Evolutionary conservation across 2,888 invertebrate genomes (phyloP), one percentile per base, ranked within the genome.

Genomic region (Adineta ricciae): DNA sequence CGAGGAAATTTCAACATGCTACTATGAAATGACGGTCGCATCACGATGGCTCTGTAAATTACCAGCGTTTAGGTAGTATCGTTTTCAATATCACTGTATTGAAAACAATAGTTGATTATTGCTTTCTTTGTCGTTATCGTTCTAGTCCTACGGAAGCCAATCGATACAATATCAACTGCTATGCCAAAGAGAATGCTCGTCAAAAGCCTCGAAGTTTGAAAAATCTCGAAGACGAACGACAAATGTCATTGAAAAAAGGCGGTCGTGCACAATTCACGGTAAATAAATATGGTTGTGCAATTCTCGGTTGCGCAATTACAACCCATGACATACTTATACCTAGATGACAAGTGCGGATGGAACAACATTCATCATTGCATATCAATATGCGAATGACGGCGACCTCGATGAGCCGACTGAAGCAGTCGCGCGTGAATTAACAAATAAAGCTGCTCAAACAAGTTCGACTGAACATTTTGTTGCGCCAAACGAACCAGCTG

Each of bases 1-100:
- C 27, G 86, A 86, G 64, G 86, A 86, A 83, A 83, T 86, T 38
- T 82, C 82, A 27, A 49, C 86, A 19, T 86, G 86, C 83, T 56
- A 50, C 38, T 86, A 86, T 52, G 86, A 86, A 38, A 84, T 86
- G 83, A 84, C 54, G 24, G 86, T 86, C 27, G 83, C 64, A 2
- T 83, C 86, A 4, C 36, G n/a, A 83, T 83, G 83, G 83, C 64
- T 86, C 21, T 86, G 86, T 84, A 41, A 78, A 32, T 73, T 84
- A 78, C 83, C 82, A 32, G 82, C 49, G 24, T 86, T 82, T 46
- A 84, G 83, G 84, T 84, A 84, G 8, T 32, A 8, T 19, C 27
- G n/a, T n/a, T n/a, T n/a, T n/a, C n/a, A n/a, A n/a, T n/a, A n/a
- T n/a, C n/a, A n/a, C n/a, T n/a, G n/a, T n/a, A 54, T 82, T 36